A percentile compares a stretch with the other conserved stretches of the same genome.
phyloP scores from a whole-genome alignment of 2,797 vertebrate species.

The Anableps anableps region DNA sequence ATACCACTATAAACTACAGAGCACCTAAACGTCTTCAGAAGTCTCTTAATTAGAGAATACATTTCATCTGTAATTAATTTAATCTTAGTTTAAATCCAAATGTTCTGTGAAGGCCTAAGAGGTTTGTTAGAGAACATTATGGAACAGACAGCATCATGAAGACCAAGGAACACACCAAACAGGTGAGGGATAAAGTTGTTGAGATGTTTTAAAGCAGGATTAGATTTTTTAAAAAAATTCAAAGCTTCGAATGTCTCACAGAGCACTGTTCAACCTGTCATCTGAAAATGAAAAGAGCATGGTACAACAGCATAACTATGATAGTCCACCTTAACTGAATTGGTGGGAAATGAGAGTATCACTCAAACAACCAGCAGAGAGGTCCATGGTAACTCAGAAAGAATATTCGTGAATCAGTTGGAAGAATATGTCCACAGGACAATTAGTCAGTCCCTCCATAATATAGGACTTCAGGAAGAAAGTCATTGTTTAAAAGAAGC shows the following conservation, averaged over 20 bases:
- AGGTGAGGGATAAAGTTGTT: neutral
- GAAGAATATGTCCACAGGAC: neutral
- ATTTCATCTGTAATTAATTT: neutral
- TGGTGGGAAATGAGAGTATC: too few species aligned
- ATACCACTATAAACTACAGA: neutral
- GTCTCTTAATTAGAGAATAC: neutral
- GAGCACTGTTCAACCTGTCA: neutral
- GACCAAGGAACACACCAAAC: neutral
- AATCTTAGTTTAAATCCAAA: neutral
- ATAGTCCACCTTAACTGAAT: too few species aligned
- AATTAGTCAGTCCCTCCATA: neutral
- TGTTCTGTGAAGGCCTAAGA: neutral
- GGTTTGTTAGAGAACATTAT: neutral
- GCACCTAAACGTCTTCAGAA: neutral
- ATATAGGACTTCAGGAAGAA: neutral
- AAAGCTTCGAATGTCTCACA: too few species aligned
- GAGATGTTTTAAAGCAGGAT: neutral
- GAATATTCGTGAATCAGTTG: neutral
- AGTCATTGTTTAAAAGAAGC: neutral
- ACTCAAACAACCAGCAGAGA: too few species aligned
- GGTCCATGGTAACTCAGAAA: too few species aligned
- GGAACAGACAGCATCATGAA: neutral
- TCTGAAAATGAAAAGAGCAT: too few species aligned
- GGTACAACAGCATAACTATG: too few species aligned
- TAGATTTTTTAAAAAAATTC: too few species aligned